phyloP scores from a whole-genome alignment of 2,797 vertebrate genomes.

The Liasis olivaceus region DNA sequence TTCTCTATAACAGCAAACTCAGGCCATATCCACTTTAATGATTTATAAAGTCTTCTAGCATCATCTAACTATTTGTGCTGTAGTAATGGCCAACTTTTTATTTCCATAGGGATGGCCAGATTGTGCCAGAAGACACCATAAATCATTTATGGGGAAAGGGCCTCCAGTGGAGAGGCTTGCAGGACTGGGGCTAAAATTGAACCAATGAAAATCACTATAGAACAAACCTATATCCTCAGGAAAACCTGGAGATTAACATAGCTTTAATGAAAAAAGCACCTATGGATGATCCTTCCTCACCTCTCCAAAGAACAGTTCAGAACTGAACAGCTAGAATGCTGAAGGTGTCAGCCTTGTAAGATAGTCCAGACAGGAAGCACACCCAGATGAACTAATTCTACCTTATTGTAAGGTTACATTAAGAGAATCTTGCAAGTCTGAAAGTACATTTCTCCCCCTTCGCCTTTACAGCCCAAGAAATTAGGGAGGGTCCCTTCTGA shows the following conservation, averaged over 20 bases:
- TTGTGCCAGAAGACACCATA: neutral
- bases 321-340: neutral
- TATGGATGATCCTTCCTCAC: neutral
- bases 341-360: neutral
- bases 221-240: neutral
- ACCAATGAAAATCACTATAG: neutral
- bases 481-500: neutral
- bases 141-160: neutral
- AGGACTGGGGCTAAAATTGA: neutral
- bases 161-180: neutral
- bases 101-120: neutral
- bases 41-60: neutral
- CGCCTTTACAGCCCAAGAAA: neutral
- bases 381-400: neutral
- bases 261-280: neutral
- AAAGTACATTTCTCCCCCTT: neutral
- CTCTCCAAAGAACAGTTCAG: neutral
- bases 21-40: neutral
- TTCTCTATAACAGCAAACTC: neutral
- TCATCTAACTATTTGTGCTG: neutral
- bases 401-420: neutral
- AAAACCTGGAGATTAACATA: neutral
- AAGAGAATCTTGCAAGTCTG: neutral
- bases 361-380: neutral
- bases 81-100: neutral